phyloP scores from a whole-genome alignment of 2,888 invertebrate species.

The Phortica magna region DNA sequence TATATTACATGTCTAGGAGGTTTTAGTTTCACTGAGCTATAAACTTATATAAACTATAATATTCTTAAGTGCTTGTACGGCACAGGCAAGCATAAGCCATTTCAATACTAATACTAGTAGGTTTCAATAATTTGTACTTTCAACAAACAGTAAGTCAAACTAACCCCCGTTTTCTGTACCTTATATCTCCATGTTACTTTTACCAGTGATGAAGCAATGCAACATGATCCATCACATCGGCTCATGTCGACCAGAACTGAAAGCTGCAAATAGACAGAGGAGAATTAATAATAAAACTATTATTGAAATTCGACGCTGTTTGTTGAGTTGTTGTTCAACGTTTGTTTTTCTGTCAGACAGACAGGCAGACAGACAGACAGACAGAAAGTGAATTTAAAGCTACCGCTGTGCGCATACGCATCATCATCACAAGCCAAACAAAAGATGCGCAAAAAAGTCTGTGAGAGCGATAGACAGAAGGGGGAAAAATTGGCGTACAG shows the following conservation, averaged over 20 bases:
- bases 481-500: conserved; percentile 41
- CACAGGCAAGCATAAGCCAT: neutral
- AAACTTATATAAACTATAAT: too few species aligned
- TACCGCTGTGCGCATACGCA: conserved; percentile 22
- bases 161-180: neutral
- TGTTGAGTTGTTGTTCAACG: conserved; percentile 21
- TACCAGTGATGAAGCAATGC: conserved; percentile 63
- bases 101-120: neutral
- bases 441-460: conserved; percentile 9
- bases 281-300: conserved; percentile 53
- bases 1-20: too few species aligned
- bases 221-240: conserved; percentile 65
- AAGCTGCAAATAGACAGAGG: conserved; percentile 58
- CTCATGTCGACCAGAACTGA: conserved; percentile 46
- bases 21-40: too few species aligned
- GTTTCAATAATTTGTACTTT: neutral
- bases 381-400: conserved; percentile 34
- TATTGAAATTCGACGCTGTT: conserved; percentile 65
- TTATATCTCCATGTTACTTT: conserved; percentile 29
- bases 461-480: conserved; percentile 30
- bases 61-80: neutral
- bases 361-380: conserved; percentile 26
- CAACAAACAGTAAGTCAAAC: conserved; percentile 21
- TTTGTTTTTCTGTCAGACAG: conserved; percentile 30
- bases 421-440: neutral